Evolutionary conservation across 2,888 invertebrate species (phyloP), one percentile per base, ranked within the genome.

Genomic region (Anodontia alba): DNA sequence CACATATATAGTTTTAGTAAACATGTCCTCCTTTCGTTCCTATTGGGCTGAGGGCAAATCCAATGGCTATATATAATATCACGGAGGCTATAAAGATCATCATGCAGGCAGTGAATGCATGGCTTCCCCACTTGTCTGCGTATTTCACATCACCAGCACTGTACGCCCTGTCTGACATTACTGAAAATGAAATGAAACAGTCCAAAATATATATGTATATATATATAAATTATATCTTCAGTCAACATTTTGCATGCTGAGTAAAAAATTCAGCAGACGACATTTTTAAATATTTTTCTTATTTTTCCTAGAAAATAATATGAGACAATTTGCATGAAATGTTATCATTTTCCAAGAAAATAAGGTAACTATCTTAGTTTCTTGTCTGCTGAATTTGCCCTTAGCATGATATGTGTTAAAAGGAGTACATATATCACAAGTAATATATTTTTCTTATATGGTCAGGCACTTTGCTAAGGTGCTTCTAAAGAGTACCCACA

Each of bases 51-150:
- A 91, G 80, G 0, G 91, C 81, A 68, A 92, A 92, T 7, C 88
- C 90, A n/a, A 92, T 89, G 17, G 92, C 90, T 20, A 90, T 87
- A 54, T 87, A 89, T 0, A 92, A 73, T 31, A 92, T 81, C 10
- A 88, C 72, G 7, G 91, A 87, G 8, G 85, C 81, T 26, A 91
- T 89, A 33, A 92, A 83, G n/a, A 89, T 88, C 38, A 91, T 80
- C 84, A 91, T 91, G 71, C 89, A 79, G 38, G 87, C 82, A 66
- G 91, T 88, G 73, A 92, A 90, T 20, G 92, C 88, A 57, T 92
- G 90, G 70, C 88, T 86, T 36, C 88, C 90, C 91, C 91, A 92
- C 73, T 92, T 92, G 51, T 88, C 68, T 10, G 92, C 87, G 57
- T 90, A 91, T 38, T 86, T 87, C 29, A 91, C 54, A 76, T 92